A percentile compares a stretch with the other conserved stretches of the same genome.
phyloP scores from a whole-genome alignment of 2,888 invertebrate genomes.

The Campaea margaritaria region DNA sequence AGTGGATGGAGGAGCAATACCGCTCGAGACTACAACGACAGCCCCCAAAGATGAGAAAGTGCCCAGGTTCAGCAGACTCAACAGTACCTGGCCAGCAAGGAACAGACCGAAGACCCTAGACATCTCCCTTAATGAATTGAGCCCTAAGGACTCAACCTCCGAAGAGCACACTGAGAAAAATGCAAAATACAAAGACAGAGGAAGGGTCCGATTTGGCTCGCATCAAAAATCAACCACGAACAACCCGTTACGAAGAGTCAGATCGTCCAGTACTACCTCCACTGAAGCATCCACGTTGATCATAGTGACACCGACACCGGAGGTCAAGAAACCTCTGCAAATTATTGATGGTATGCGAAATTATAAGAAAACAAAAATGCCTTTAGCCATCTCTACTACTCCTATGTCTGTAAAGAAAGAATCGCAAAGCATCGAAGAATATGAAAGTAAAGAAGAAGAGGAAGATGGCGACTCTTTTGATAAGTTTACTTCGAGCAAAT shows the following conservation, averaged over 20 bases:
- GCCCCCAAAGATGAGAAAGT: conserved; percentile 61
- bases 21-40: conserved; percentile 63
- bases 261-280: conserved; percentile 46
- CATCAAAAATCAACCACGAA: conserved; percentile 63
- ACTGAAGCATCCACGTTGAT: conserved; percentile 62
- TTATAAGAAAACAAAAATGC: conserved; percentile 72
- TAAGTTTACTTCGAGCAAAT: conserved; percentile 81
- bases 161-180: conserved; percentile 79
- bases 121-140: conserved; percentile 73
- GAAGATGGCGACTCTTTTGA: conserved; percentile 66
- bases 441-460: conserved; percentile 63
- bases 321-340: conserved; percentile 70
- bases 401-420: conserved; percentile 50
- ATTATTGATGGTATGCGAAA: conserved; percentile 73
- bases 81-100: conserved; percentile 55
- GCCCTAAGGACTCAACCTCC: conserved; percentile 70
- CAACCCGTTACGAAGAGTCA: conserved; percentile 54
- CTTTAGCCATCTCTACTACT: conserved; percentile 54
- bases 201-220: conserved; percentile 69
- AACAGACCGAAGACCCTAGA: conserved; percentile 64
- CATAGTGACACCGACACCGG: conserved; percentile 76
- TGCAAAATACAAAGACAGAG: conserved; percentile 79
- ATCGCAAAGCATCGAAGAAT: conserved; percentile 56
- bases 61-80: conserved; percentile 53
- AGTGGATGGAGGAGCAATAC: conserved; percentile 66